phyloP scores from a whole-genome alignment of 2,797 vertebrate species.

The Hoplostethus mediterraneus region DNA sequence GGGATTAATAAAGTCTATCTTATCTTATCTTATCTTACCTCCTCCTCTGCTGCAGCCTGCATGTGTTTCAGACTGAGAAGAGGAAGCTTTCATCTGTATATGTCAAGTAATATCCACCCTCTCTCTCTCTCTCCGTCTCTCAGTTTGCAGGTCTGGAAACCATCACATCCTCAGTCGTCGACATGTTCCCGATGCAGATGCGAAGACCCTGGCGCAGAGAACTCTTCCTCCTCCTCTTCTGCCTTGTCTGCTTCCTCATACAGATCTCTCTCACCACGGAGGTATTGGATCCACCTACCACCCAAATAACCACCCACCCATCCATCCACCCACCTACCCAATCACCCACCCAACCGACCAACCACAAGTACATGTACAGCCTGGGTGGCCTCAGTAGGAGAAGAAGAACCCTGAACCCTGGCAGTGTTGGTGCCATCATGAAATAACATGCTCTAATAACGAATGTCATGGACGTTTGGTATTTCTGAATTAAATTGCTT shows the following conservation, averaged over 20 bases:
- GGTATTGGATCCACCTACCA: conserved; percentile 42
- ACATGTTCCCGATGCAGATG: conserved; percentile 69
- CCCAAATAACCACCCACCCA: background rate
- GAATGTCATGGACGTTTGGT: too few relatives aligned
- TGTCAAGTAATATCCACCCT: background rate
- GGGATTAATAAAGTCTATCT: too few relatives aligned
- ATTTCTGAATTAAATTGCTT: background rate
- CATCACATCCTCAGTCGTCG: conserved; percentile 68
- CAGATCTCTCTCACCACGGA: conserved; percentile 70
- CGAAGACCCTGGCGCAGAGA: conserved; percentile 65
- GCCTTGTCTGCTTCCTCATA: conserved; percentile 54
- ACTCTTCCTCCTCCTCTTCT: conserved; percentile 68
- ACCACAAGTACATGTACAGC: too few relatives aligned
- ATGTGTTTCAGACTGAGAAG: too few relatives aligned
- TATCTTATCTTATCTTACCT: too few relatives aligned
- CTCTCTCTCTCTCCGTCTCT: conserved; percentile 4
- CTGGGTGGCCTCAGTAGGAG: too few relatives aligned
- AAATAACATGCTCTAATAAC: too few relatives aligned
- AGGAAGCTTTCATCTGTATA: too few relatives aligned
- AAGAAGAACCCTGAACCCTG: too few relatives aligned
- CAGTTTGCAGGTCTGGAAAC: conserved; percentile 73
- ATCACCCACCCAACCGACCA: too few relatives aligned
- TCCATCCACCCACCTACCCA: background rate
- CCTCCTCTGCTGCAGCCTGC: too few relatives aligned
- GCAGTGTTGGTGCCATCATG: too few relatives aligned